Evolutionary conservation across 1,140 invertebrate species (phyloP).

Genomic region (Homarus americanus): DNA sequence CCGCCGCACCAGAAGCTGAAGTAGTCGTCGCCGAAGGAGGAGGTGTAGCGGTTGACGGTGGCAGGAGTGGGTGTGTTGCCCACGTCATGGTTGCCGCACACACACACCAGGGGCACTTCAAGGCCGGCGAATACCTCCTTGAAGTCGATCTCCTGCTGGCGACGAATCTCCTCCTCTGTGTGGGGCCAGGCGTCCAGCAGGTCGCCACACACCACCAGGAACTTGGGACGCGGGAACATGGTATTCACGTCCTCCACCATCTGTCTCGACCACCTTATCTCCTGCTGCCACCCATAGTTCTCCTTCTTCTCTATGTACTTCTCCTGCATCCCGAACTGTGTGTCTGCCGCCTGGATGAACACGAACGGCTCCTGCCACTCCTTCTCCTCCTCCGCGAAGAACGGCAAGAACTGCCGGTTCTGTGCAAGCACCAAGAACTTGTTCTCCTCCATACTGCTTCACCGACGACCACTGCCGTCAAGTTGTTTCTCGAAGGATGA

Average conservation of each 20-base stretch:
- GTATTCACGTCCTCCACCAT: slow-evolving; percentile 79
- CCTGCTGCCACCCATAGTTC: slow-evolving; percentile 79
- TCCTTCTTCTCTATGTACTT: slow-evolving; percentile 77
- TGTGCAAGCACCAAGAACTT: slow-evolving; percentile 37
- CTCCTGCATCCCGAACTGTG: slow-evolving; percentile 81
- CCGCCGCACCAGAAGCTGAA: slow-evolving; percentile 81
- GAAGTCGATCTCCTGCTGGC: slow-evolving; percentile 79
- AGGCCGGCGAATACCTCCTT: slow-evolving; percentile 78
- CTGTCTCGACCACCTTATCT: slow-evolving; percentile 78
- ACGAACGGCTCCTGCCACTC: slow-evolving; percentile 78
- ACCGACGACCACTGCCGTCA: no score
- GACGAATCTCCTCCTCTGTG: slow-evolving; percentile 59
- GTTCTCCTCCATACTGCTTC: no score
- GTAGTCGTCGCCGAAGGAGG: slow-evolving; percentile 81
- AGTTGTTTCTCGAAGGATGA: no score
- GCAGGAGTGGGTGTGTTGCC: slow-evolving; percentile 80
- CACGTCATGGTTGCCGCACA: slow-evolving; percentile 83
- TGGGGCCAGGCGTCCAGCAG: slow-evolving; percentile 80
- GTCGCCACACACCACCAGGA: slow-evolving; percentile 83
- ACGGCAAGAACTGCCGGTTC: slow-evolving; percentile 43
- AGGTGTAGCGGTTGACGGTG: slow-evolving; percentile 78
- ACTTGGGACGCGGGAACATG: slow-evolving; percentile 80
- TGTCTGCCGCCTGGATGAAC: slow-evolving; percentile 81
- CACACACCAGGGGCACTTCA: slow-evolving; percentile 81
- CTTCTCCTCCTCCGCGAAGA: slow-evolving; percentile 35